phyloP scores from a whole-genome alignment of 2,888 invertebrate genomes.

The Linyphia triangularis region DNA sequence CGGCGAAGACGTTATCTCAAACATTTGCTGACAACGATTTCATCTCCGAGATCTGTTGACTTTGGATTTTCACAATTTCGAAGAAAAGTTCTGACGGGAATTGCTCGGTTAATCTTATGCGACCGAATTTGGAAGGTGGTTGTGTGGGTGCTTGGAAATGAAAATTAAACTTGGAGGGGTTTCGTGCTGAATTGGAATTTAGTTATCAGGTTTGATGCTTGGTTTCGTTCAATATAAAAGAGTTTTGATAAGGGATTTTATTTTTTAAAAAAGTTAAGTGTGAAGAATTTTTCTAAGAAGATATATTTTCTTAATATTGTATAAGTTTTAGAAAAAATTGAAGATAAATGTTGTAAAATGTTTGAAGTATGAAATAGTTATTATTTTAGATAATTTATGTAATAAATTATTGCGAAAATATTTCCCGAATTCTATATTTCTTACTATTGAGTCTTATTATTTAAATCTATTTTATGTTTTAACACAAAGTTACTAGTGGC shows the following conservation, averaged over 20 bases:
- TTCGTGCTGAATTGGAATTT: background rate
- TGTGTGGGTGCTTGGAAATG: background rate
- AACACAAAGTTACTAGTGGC: too few species aligned
- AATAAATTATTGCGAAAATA: too few species aligned
- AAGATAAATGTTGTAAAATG: too few species aligned
- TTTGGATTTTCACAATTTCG: background rate
- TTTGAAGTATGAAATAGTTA: too few species aligned
- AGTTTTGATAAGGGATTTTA: background rate
- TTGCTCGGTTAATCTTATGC: background rate
- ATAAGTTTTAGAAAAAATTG: too few species aligned
- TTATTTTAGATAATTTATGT: too few species aligned
- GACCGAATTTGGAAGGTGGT: background rate
- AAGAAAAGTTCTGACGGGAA: background rate
- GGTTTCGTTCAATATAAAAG: background rate
- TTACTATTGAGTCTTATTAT: too few species aligned
- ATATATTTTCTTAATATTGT: too few species aligned
- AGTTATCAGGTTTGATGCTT: background rate
- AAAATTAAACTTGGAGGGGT: background rate
- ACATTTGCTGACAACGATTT: conserved; percentile 28
- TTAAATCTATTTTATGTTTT: too few species aligned
- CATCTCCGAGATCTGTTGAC: conserved; percentile 17
- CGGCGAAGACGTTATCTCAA: background rate
- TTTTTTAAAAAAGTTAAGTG: background rate
- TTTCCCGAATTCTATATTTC: too few species aligned
- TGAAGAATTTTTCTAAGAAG: background rate